A percentile compares a stretch with the other conserved stretches of the same genome.
phyloP scores from a whole-genome alignment of 2,113 vertebrate species.

The Marmota monax region DNA sequence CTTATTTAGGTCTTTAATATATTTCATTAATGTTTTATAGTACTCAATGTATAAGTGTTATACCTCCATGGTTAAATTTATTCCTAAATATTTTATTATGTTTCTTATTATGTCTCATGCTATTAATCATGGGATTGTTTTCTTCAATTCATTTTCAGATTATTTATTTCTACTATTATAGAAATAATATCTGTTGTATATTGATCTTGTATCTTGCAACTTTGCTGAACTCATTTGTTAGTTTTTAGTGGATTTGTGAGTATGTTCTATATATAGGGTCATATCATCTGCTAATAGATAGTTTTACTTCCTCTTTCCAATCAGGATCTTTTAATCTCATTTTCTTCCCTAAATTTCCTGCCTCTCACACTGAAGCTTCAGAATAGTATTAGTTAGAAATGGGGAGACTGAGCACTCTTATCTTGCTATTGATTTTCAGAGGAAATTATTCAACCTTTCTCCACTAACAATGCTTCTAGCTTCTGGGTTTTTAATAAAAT shows the following conservation, averaged over 20 bases:
- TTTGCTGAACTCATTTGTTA: background rate
- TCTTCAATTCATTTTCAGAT: background rate
- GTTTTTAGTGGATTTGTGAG: background rate
- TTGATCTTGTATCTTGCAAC: background rate
- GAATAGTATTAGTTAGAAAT: background rate
- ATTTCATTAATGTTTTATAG: background rate
- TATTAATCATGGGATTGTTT: background rate
- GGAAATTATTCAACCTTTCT: background rate
- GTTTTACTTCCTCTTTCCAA: background rate
- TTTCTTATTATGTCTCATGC: background rate
- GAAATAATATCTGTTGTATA: background rate
- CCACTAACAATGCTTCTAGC: background rate
- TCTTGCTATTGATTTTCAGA: background rate
- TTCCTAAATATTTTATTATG: background rate
- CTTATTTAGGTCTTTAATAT: slow-evolving; percentile 9
- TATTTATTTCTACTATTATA: background rate
- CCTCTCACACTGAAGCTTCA: background rate
- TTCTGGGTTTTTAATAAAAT: background rate
- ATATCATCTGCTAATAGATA: background rate
- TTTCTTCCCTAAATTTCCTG: background rate
- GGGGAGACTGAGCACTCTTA: background rate
- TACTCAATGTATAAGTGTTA: background rate
- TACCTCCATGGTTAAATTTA: background rate
- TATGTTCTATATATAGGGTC: background rate
- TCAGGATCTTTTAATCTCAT: background rate